phyloP scores from a whole-genome alignment of 2,797 vertebrate genomes.

The Paguma larvata region DNA sequence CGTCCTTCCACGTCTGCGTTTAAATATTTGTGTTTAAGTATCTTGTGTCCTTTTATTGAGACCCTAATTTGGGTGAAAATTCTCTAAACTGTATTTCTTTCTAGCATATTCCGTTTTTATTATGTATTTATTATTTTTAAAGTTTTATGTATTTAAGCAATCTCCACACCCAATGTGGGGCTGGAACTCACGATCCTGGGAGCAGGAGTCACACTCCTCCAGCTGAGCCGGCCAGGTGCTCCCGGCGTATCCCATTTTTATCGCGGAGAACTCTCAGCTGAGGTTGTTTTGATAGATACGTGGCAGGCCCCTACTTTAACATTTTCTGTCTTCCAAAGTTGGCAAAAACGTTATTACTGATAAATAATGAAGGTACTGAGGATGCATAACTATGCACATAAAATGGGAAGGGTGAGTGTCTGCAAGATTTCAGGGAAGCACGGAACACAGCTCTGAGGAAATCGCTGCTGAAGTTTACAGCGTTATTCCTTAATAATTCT shows the following conservation, averaged over 20 bases:
- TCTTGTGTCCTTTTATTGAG: constrained; percentile 30
- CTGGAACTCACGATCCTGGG: no score
- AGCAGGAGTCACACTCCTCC: no score
- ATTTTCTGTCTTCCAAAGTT: no score
- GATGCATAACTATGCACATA: not conserved
- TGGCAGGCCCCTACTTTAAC: no score
- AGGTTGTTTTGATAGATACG: no score
- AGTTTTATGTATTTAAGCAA: not conserved
- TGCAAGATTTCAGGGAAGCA: not conserved
- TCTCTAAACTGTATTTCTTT: not conserved
- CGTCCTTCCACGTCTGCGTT: not conserved
- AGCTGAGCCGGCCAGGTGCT: no score
- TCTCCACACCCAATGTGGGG: no score
- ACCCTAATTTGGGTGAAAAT: constrained; percentile 4
- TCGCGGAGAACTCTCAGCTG: no score
- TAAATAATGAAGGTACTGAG: not conserved
- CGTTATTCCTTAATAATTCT: not conserved
- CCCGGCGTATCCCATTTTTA: no score
- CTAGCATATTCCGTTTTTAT: not conserved
- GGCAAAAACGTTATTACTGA: not conserved
- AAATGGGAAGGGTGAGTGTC: not conserved
- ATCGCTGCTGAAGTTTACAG: not conserved
- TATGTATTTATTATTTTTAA: not conserved
- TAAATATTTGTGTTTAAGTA: constrained; percentile 18
- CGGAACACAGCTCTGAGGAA: not conserved